Evolutionary conservation across 2,888 invertebrate species (phyloP), one percentile per base, ranked within the genome.

Genomic region (Hypomecis punctinalis): DNA sequence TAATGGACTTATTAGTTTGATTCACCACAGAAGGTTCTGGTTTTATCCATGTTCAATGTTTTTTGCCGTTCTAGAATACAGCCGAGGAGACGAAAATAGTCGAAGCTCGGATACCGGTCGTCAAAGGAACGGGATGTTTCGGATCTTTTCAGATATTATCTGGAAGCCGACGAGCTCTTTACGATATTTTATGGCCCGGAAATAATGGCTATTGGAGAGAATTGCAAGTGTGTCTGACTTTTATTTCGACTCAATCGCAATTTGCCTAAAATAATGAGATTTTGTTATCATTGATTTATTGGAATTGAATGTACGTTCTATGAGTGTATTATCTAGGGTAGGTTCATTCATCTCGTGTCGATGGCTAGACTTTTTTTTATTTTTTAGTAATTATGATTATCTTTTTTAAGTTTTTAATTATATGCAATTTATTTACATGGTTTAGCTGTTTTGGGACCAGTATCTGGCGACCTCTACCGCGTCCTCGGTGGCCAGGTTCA

Each of bases 1-100:
- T n/a, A n/a, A n/a, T n/a, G n/a, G n/a, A n/a, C n/a, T n/a, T n/a
- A n/a, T n/a, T n/a, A n/a, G n/a, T n/a, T n/a, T n/a, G n/a, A n/a
- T n/a, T n/a, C n/a, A n/a, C n/a, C n/a, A n/a, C n/a, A n/a, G n/a
- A n/a, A n/a, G n/a, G n/a, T n/a, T n/a, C n/a, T n/a, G n/a, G n/a
- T n/a, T n/a, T n/a, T n/a, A n/a, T 23, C 23, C 23, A 23, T 23
- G 23, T 23, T 23, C 23, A 3, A 23, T 23, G 23, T 23, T 23
- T 23, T 23, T 23, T 70, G 68, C 69, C 51, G 40, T 68, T 67
- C 73, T 63, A 68, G 74, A 75, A 78, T 77, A 74, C 70, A 72
- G 68, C 59, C 68, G 61, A 68, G 66, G 66, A 70, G 70, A 73
- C 73, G 71, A 76, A 77, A 76, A 75, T 75, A 74, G 70, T 73